Percentiles rank a stretch among this genome's conserved stretches.
Conservation (phyloP, 2,113 vertebrate species). For the Spea multiplicata region DNA sequence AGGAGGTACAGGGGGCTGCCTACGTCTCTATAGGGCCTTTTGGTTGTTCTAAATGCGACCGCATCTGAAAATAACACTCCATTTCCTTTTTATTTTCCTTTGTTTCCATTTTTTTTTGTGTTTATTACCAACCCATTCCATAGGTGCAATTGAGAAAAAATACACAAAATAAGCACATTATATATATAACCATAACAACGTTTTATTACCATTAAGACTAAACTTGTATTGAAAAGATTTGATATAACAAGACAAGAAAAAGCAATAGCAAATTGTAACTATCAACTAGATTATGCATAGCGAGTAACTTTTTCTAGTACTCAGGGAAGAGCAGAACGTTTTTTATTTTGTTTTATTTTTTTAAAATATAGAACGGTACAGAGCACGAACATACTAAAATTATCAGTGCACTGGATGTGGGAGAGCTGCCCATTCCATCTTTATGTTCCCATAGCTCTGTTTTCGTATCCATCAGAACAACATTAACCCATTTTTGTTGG, state of each 20-base stretch:
- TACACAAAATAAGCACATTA: slow-evolving; percentile 99
- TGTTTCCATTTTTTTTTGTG: too few species aligned
- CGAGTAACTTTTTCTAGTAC: slow-evolving; percentile 99
- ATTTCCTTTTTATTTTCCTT: too few species aligned
- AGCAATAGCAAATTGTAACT: slow-evolving; percentile 99
- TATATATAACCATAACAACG: slow-evolving; percentile 99
- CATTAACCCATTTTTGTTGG: too few species aligned
- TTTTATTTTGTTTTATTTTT: slow-evolving; percentile 90
- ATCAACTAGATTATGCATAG: slow-evolving; percentile 99
- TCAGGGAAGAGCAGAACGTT: slow-evolving; percentile 96
- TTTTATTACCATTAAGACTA: slow-evolving; percentile 99
- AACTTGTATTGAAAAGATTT: slow-evolving; percentile 99
- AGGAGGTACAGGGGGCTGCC: too few species aligned
- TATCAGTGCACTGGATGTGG: slow-evolving; percentile 98
- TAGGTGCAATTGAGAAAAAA: slow-evolving; percentile 69
- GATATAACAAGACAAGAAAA: slow-evolving; percentile 99
- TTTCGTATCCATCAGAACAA: slow-evolving; percentile 57
- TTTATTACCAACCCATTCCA: too few species aligned
- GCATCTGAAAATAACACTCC: too few species aligned
- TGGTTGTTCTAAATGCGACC: too few species aligned
- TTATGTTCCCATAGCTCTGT: slow-evolving; percentile 95
- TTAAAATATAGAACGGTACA: slow-evolving; percentile 99
- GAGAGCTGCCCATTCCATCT: slow-evolving; percentile 91
- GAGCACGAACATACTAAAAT: slow-evolving; percentile 99
- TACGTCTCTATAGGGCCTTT: too few species aligned